These are phyloP conservation scores for Leptodactylus fallax DNA, from an alignment of 2,797 vertebrate species.

Conservation along the genomic window DNA sequence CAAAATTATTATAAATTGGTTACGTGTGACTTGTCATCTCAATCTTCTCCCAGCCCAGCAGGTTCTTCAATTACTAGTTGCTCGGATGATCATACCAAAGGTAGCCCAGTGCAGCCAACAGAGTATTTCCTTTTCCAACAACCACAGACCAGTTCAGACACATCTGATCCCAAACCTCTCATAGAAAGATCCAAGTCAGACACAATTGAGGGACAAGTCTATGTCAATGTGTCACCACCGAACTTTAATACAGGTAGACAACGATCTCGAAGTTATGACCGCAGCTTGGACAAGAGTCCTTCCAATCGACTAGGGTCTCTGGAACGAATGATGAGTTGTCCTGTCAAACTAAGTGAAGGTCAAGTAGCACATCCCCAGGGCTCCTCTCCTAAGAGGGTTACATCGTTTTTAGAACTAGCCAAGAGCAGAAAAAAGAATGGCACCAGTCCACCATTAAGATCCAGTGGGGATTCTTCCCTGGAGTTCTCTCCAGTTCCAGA, in stretches of 20 bases:
- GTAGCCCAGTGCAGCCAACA: constrained; percentile 87
- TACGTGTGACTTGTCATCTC: constrained; percentile 94
- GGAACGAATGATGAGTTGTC: constrained; percentile 97
- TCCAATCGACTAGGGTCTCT: constrained; percentile 82
- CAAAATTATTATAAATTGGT: constrained; percentile 99
- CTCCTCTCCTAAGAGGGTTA: constrained; percentile 84
- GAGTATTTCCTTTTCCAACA: constrained; percentile 95
- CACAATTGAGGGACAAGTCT: constrained; percentile 89
- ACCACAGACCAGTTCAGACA: constrained; percentile 75
- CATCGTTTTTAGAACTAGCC: constrained; percentile 94
- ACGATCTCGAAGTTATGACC: constrained; percentile 95
- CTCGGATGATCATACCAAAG: constrained; percentile 90
- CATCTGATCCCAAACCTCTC: constrained; percentile 64
- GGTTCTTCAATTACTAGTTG: constrained; percentile 93
- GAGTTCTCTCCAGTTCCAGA: constrained; percentile 89
- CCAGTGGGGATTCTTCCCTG: constrained; percentile 83
- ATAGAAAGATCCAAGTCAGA: constrained; percentile 67
- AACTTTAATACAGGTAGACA: constrained; percentile 76
- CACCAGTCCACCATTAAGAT: constrained; percentile 78
- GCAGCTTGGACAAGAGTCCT: constrained; percentile 86
- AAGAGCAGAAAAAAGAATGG: constrained; percentile 84
- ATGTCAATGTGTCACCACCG: constrained; percentile 88
- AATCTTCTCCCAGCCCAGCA: constrained; percentile 91
- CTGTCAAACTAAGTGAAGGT: constrained; percentile 88
- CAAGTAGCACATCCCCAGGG: constrained; percentile 67